Evolutionary conservation across 2,888 invertebrate species (phyloP).

Genomic region (Shargacucullia verbasci): DNA sequence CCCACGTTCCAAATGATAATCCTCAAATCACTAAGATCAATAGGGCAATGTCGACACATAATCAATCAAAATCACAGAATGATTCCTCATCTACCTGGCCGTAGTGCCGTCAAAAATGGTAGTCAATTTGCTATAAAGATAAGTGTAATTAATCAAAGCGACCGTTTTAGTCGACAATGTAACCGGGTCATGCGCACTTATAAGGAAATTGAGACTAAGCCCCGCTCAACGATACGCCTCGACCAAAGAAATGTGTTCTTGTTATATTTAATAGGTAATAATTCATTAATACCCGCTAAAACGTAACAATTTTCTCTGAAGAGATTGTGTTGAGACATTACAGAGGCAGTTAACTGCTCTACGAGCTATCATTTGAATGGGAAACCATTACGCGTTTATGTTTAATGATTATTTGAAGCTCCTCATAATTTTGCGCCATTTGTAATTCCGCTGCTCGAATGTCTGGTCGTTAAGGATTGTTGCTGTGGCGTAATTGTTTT

Average conservation of each 20-base stretch:
- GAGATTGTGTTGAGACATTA: constrained; percentile 86
- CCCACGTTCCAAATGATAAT: too few species aligned
- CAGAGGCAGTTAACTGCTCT: constrained; percentile 81
- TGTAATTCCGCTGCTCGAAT: constrained; percentile 72
- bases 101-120: constrained; percentile 33
- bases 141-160: constrained; percentile 68
- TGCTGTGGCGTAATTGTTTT: constrained; percentile 74
- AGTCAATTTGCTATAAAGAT: constrained; percentile 59
- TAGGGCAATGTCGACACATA: neutral
- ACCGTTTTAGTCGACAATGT: constrained; percentile 52
- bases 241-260: constrained; percentile 77
- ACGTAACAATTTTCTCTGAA: constrained; percentile 79
- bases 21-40: neutral
- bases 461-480: constrained; percentile 76
- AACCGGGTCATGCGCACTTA: constrained; percentile 45
- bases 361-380: constrained; percentile 84
- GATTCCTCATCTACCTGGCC: constrained; percentile 36
- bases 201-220: constrained; percentile 56
- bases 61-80: constrained; percentile 33
- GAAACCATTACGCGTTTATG: constrained; percentile 86
- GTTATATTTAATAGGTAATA: constrained; percentile 82
- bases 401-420: constrained; percentile 86
- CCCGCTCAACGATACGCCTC: constrained; percentile 65
- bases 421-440: constrained; percentile 82
- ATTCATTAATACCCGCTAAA: constrained; percentile 85